Conservation (phyloP, 2,113 vertebrate species). For the Hydropotes inermis region DNA sequence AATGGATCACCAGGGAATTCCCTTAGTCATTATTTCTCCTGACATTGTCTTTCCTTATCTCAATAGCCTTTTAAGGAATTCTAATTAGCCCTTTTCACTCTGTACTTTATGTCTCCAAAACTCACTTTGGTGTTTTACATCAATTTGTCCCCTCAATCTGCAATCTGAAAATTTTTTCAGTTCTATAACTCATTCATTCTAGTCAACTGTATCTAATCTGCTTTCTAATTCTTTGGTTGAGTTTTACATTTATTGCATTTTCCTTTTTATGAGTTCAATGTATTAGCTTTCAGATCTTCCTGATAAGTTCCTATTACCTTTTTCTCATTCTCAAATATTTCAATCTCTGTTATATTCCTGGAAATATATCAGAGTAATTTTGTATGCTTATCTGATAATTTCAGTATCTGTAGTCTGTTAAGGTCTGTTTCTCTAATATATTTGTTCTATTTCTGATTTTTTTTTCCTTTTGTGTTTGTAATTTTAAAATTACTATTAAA, state of each 20-base stretch:
- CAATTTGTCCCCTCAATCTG: neutral
- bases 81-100: neutral
- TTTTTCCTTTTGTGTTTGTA: neutral
- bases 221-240: neutral
- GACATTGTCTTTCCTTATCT: neutral
- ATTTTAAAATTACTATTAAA: neutral
- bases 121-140: neutral
- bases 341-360: neutral
- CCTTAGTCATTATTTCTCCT: neutral
- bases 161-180: neutral
- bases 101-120: neutral
- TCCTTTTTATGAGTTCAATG: neutral
- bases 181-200: neutral
- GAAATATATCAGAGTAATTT: neutral
- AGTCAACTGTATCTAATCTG: neutral
- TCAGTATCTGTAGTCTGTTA: neutral
- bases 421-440: neutral
- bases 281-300: slow-evolving; percentile 19
- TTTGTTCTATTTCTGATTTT: neutral
- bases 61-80: neutral
- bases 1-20: neutral
- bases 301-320: neutral
- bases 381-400: neutral
- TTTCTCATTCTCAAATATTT: neutral
- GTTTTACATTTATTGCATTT: slow-evolving; percentile 28